Base-by-base conservation (phyloP, 2,797 vertebrate genomes). In the Lepilemur ruficaudatus region DNA sequence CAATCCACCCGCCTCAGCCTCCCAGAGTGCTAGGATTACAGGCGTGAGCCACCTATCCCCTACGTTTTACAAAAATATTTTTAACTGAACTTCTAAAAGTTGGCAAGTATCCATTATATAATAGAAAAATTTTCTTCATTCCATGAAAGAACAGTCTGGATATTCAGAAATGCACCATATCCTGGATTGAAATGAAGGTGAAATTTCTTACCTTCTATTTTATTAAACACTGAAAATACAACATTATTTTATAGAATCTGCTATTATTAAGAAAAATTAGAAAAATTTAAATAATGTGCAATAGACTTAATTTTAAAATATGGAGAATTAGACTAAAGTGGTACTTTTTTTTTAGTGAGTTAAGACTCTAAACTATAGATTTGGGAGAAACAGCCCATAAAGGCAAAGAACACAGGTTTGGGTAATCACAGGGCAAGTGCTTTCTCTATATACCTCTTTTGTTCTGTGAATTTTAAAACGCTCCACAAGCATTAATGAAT, bases 401-500 rank as follows among this genome's bases (percentile, higher is more conserved):
- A 81, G 43, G 32, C 0, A 7, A 78, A 4, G 8, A 48, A 17
- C 22, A 30, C 18, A 15, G 46, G 22, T 72, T 38, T 35, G 28
- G 28, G 9, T 22, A 5, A 57, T 22, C 82, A 67, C 0, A 50
- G 41, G 41, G 38, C 20, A 14, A 41, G 75, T 78, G 70, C 69
- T 79, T 93, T 61, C 25, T 46, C 70, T 18, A 12, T 7, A 9
- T n/a, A n/a, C 48, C 55, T 73, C 48, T 80, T 46, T 69, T 80
- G 70, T 88, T 83, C 48, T 65, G 28, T 86, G 88, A 87, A 67
- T 91, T 94, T 67, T 67, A 67, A 84, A 93, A 61, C 43, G 23
- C 6, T 55, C 75, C 86, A 63, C 30, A 96, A 95, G 91, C 73
- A 43, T 81, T 38, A 94, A 96, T 57, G 78, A 76, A 52, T 46